phyloP scores from a whole-genome alignment of 1,140 invertebrate genomes.

The Hestina assimilis region DNA sequence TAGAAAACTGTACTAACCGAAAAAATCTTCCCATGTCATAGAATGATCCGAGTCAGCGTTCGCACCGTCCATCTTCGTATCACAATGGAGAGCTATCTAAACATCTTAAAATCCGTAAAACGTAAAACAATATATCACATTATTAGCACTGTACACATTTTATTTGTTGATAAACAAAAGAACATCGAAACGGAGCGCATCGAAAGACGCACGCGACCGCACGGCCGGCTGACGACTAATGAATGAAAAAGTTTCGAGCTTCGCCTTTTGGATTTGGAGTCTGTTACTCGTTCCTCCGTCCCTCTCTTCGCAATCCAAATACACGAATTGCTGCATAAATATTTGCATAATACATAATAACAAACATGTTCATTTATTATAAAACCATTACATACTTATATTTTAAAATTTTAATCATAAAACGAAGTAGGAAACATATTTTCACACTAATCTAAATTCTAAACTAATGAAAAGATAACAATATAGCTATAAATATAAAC shows the following conservation, averaged over 20 bases:
- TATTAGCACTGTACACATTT: conserved; percentile 50
- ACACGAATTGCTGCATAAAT: background rate
- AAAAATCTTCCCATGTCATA: conserved; percentile 79
- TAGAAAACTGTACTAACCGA: conserved; percentile 59
- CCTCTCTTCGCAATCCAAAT: conserved; percentile 8
- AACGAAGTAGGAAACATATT: no score
- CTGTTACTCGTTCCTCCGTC: conserved; percentile 7
- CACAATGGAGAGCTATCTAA: conserved; percentile 39
- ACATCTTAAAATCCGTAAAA: conserved; percentile 39
- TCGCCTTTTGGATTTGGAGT: conserved; percentile 4
- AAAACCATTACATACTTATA: background rate
- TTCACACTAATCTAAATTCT: no score
- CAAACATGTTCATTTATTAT: background rate
- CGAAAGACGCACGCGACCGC: conserved; percentile 31
- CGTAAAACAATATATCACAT: conserved; percentile 39
- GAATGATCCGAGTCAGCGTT: conserved; percentile 77
- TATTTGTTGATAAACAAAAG: conserved; percentile 71
- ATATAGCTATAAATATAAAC: no score
- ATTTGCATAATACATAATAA: conserved; percentile 1
- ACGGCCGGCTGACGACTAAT: conserved; percentile 38
- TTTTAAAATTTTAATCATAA: background rate
- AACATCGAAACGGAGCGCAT: conserved; percentile 43
- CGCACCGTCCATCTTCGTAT: conserved; percentile 67
- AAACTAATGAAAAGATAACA: no score
- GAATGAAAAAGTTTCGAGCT: conserved; percentile 51